Conservation (phyloP, 1,140 invertebrate genomes). For the Dendroctonus ponderosae region DNA sequence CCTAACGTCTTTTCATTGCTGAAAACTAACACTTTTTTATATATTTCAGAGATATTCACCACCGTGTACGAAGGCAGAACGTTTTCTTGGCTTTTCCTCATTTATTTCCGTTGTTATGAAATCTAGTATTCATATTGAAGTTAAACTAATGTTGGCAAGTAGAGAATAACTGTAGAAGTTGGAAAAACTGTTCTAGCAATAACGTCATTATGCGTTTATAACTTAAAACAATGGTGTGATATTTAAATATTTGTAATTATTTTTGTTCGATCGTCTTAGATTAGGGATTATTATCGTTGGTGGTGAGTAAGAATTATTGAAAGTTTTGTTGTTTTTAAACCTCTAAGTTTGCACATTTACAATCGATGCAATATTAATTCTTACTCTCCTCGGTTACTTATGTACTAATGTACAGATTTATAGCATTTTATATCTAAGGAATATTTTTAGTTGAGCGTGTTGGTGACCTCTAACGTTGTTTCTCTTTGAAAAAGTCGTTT, state of each 20-base stretch:
- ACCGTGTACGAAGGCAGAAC: conserved; percentile 9
- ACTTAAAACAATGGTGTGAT: conserved; percentile 32
- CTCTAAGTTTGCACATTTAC: no score
- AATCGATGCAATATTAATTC: no score
- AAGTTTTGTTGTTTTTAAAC: not conserved
- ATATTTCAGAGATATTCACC: conserved; percentile 22
- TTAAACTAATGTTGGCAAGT: conserved; percentile 10
- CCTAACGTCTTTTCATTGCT: no score
- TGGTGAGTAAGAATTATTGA: no score
- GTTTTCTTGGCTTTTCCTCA: conserved; percentile 19
- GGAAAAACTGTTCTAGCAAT: conserved; percentile 49
- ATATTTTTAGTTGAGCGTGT: no score
- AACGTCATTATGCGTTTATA: conserved; percentile 41
- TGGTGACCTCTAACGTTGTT: conserved; percentile 7
- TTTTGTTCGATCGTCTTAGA: not conserved
- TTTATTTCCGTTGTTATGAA: conserved; percentile 15
- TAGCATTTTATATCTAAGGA: conserved; percentile 9
- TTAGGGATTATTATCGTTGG: no score
- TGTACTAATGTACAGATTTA: conserved; percentile 34
- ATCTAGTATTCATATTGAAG: conserved; percentile 28
- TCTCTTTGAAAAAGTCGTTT: conserved; percentile 38
- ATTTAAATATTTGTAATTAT: conserved; percentile 20
- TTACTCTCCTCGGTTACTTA: no score
- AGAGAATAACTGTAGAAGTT: conserved; percentile 24
- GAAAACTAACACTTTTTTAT: conserved; percentile 15